Conservation (phyloP, 2,113 vertebrate genomes). For the Oncorhynchus nerka region DNA sequence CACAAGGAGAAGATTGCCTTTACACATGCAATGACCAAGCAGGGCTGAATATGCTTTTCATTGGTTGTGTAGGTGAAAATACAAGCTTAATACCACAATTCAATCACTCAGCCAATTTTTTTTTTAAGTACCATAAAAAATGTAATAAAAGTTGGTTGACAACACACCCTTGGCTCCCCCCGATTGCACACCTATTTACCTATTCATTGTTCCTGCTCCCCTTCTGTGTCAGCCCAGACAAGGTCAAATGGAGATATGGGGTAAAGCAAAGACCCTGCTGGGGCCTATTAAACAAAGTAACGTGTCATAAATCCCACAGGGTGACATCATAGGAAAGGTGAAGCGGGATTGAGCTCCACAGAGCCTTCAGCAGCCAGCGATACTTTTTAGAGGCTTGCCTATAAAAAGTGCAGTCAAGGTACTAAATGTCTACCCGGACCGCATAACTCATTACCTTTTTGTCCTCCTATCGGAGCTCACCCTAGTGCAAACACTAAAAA, state of each 20-base stretch:
- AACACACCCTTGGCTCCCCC: not conserved
- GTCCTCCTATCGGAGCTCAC: not conserved
- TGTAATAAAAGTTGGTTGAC: too few relatives aligned
- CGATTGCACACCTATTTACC: not conserved
- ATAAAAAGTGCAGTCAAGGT: constrained; percentile 11
- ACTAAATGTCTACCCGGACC: constrained; percentile 13
- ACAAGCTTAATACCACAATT: too few relatives aligned
- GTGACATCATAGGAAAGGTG: constrained; percentile 26
- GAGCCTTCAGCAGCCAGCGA: constrained; percentile 7
- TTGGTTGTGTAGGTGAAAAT: too few relatives aligned
- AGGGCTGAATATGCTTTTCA: not conserved
- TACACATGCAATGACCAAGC: too few relatives aligned
- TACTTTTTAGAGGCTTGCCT: constrained; percentile 22
- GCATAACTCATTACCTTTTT: constrained; percentile 15
- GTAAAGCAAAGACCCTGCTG: not conserved
- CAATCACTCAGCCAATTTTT: too few relatives aligned
- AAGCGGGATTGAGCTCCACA: constrained; percentile 16
- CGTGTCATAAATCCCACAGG: constrained; percentile 32
- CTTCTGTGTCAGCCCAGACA: constrained; percentile 6
- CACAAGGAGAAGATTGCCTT: not conserved
- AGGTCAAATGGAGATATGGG: constrained; percentile 8
- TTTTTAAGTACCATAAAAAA: too few relatives aligned
- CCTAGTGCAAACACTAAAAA: not conserved
- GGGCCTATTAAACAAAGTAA: constrained; percentile 19
- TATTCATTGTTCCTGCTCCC: constrained; percentile 2